Percentiles rank a stretch among this genome's conserved stretches.
These are phyloP conservation scores for Thecocarcelia acutangulata DNA, from an alignment of 2,888 invertebrate genomes.

Conservation along the genomic window DNA sequence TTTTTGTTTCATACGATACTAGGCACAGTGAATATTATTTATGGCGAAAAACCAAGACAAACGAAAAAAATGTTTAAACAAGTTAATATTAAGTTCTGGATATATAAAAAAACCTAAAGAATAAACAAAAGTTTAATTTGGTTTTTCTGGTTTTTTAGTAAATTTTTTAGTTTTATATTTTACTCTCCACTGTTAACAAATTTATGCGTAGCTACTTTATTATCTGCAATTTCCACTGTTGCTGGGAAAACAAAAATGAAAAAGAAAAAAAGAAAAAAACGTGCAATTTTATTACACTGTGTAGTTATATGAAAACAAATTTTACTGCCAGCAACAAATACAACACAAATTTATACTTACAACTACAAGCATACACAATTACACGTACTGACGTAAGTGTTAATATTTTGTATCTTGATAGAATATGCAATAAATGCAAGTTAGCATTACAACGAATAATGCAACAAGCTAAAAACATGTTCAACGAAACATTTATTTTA, in stretches of 20 bases:
- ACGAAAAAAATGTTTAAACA: no score
- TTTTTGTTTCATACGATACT: no score
- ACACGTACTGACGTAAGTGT: slow-evolving; percentile 7
- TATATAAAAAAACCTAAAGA: no score
- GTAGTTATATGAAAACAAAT: slow-evolving; percentile 46
- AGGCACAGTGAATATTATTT: no score
- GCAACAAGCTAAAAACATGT: slow-evolving; percentile 66
- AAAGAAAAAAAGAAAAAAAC: no score
- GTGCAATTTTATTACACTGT: slow-evolving; percentile 57
- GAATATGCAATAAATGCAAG: slow-evolving; percentile 44
- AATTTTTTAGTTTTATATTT: neutral
- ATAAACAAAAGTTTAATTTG: no score
- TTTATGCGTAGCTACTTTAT: neutral
- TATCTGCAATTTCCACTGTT: no score
- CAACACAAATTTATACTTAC: slow-evolving; percentile 13
- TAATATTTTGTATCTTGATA: slow-evolving; percentile 19
- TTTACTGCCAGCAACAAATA: slow-evolving; percentile 45
- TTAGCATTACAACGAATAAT: slow-evolving; percentile 48
- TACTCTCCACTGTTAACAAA: neutral
- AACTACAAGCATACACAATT: slow-evolving; percentile 15
- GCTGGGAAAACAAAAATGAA: no score
- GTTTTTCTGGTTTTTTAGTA: no score
- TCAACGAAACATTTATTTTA: slow-evolving; percentile 42
- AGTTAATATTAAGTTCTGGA: no score
- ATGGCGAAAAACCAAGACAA: no score